These are phyloP conservation scores for Rhagoletis zephyria DNA, from an alignment of 1,140 invertebrate genomes.

Conservation along the genomic window DNA sequence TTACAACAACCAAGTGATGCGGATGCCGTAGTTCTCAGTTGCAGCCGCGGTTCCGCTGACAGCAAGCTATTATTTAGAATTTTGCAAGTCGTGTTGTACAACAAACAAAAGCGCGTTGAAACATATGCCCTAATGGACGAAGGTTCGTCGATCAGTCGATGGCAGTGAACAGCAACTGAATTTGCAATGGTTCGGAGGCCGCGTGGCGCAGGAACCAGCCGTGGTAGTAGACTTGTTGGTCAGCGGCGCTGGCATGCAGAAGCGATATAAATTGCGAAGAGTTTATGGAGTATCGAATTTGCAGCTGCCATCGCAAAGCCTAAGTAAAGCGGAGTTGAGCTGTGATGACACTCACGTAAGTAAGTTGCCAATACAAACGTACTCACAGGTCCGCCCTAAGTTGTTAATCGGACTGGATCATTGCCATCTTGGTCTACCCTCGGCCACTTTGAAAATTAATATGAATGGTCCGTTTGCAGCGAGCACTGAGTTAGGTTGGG, in stretches of 20 bases:
- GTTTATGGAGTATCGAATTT: not conserved
- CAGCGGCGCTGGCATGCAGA: not conserved
- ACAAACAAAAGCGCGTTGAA: not conserved
- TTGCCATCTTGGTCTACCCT: not conserved
- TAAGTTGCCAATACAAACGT: not conserved
- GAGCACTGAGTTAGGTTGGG: not conserved
- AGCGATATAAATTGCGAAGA: not conserved
- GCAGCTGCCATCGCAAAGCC: not conserved
- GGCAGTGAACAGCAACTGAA: not conserved
- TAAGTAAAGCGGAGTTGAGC: not conserved
- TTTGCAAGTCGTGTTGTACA: not conserved
- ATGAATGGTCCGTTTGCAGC: not conserved
- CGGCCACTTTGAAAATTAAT: not conserved
- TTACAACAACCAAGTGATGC: not conserved
- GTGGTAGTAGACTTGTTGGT: not conserved
- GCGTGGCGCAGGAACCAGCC: not conserved
- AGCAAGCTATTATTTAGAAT: not conserved
- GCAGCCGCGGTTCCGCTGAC: not conserved
- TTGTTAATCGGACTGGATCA: not conserved
- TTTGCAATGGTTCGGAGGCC: not conserved
- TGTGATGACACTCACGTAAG: not conserved
- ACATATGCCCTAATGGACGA: not conserved
- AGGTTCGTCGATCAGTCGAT: not conserved
- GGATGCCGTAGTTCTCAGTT: not conserved
- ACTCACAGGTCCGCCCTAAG: not conserved